phyloP scores from a whole-genome alignment of 2,888 invertebrate species.

The Lamproptera curius region DNA sequence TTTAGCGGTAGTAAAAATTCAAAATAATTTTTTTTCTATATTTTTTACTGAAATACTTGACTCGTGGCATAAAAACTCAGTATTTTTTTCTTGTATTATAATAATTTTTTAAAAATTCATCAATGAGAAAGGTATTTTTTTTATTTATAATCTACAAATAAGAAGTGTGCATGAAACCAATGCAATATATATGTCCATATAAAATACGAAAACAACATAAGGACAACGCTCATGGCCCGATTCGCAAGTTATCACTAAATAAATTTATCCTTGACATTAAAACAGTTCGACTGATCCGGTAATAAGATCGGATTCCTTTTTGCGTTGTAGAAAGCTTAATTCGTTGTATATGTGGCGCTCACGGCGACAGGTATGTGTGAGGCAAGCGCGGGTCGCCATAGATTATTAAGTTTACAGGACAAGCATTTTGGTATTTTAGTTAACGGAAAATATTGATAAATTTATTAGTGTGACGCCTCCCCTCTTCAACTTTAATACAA shows the following conservation, averaged over 20 bases:
- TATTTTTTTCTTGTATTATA: too few relatives aligned
- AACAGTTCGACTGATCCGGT: conserved; percentile 32
- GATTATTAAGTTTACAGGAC: neutral
- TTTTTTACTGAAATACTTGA: too few relatives aligned
- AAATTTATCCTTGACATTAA: conserved; percentile 18
- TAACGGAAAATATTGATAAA: too few relatives aligned
- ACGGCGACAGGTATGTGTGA: conserved; percentile 31
- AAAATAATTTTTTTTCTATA: too few relatives aligned
- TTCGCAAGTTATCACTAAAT: conserved; percentile 4
- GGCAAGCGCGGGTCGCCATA: neutral
- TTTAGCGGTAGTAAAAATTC: too few relatives aligned
- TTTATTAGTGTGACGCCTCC: too few relatives aligned
- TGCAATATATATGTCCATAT: neutral
- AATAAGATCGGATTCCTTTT: conserved; percentile 37
- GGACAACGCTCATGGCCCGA: conserved; percentile 7
- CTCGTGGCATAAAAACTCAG: too few relatives aligned
- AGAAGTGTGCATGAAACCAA: too few relatives aligned
- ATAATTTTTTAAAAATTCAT: too few relatives aligned
- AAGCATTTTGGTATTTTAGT: neutral
- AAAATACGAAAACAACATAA: conserved; percentile 10
- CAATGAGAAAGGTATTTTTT: too few relatives aligned
- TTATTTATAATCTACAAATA: too few relatives aligned
- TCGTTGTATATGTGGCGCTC: conserved; percentile 49
- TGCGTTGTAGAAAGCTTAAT: conserved; percentile 57
- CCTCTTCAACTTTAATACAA: too few relatives aligned